Evolutionary conservation across 2,888 invertebrate genomes (phyloP).

Genomic region (Blastobasis adustella): DNA sequence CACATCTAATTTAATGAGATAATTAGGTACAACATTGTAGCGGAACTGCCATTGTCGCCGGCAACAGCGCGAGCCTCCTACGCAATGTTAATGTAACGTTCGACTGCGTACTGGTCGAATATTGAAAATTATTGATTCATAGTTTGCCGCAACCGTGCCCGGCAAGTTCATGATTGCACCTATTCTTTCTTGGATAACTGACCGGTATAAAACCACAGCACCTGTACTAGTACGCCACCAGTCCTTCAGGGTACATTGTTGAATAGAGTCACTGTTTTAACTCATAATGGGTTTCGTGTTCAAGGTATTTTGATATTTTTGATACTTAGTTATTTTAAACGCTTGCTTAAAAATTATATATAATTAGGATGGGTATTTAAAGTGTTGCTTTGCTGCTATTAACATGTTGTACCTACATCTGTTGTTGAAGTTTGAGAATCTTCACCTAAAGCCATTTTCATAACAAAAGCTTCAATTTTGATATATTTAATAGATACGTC

Average conservation of each 20-base stretch:
- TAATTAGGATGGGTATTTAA: too few species aligned
- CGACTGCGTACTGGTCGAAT: constrained; percentile 48
- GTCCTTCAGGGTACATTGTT: constrained; percentile 46
- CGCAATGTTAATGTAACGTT: constrained; percentile 45
- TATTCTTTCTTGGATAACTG: constrained; percentile 45
- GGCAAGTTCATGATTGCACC: constrained; percentile 59
- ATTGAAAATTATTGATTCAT: constrained; percentile 71
- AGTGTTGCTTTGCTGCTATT: too few species aligned
- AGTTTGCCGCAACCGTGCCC: constrained; percentile 54
- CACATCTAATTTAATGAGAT: background rate
- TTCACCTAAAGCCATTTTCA: too few species aligned
- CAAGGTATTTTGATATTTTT: constrained; percentile 40
- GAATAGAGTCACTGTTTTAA: constrained; percentile 21
- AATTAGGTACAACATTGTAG: background rate
- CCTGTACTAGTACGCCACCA: constrained; percentile 33
- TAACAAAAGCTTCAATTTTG: too few species aligned
- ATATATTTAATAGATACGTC: too few species aligned
- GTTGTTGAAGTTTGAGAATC: too few species aligned
- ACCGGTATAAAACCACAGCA: constrained; percentile 60
- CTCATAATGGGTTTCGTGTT: constrained; percentile 53
- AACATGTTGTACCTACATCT: too few species aligned
- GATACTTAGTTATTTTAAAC: background rate
- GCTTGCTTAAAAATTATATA: background rate
- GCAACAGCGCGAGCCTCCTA: constrained; percentile 13
- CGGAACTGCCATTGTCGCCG: background rate